Conservation (phyloP, 2,113 vertebrate species). For the Urocitellus parryii region DNA sequence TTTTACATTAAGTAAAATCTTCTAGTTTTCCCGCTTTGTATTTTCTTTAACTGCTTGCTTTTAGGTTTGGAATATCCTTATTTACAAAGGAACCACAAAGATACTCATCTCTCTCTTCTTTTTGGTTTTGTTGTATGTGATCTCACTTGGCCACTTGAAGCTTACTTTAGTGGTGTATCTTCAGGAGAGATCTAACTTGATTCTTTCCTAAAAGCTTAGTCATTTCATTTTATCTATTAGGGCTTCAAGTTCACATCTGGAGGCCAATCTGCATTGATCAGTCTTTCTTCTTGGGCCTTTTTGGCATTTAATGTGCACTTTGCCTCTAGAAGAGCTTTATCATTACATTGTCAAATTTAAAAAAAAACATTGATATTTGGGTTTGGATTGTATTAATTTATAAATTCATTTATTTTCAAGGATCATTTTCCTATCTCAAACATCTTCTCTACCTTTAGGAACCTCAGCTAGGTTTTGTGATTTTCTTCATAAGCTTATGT, state of each 20-base stretch:
- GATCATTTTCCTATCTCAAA: neutral
- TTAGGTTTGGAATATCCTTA: neutral
- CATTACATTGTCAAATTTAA: neutral
- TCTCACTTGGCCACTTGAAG: neutral
- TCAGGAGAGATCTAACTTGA: neutral
- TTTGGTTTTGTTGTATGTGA: neutral
- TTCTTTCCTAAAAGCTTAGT: conserved; percentile 10
- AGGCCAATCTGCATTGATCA: neutral
- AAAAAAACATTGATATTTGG: neutral
- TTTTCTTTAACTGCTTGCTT: neutral
- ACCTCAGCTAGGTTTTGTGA: neutral
- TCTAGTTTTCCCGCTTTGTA: neutral
- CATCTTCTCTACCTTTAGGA: neutral
- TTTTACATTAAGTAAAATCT: neutral
- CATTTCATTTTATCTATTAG: neutral
- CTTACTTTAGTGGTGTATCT: neutral
- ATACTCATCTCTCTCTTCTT: neutral
- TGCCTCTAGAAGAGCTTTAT: neutral
- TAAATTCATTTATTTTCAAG: neutral
- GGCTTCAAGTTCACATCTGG: neutral
- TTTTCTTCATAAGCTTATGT: neutral
- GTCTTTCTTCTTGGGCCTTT: neutral
- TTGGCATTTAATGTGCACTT: neutral
- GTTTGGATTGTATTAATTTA: neutral
- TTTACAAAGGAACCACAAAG: neutral